These are phyloP conservation scores for Diabrotica undecimpunctata DNA, from an alignment of 1,140 invertebrate species.

Conservation along the genomic window DNA sequence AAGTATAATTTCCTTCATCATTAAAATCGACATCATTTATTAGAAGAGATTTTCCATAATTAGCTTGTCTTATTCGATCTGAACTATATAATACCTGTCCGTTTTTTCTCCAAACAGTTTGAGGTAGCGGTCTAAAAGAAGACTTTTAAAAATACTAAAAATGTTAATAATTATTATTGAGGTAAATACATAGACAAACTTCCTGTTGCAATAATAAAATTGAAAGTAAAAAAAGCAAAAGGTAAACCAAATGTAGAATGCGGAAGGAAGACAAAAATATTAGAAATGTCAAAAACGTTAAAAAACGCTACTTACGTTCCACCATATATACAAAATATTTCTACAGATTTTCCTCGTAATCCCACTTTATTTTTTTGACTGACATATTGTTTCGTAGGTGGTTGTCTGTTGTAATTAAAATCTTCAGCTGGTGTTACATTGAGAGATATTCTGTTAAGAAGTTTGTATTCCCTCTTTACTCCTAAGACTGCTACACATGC, in stretches of 20 bases:
- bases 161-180: too few relatives aligned
- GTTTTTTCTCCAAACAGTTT: constrained; percentile 82
- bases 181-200: too few relatives aligned
- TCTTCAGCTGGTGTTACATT: constrained; percentile 74
- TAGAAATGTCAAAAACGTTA: too few relatives aligned
- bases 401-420: constrained; percentile 71
- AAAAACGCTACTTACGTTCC: constrained; percentile 72
- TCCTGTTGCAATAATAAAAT: too few relatives aligned
- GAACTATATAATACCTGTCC: constrained; percentile 62
- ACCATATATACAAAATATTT: constrained; percentile 85
- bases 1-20: constrained; percentile 84
- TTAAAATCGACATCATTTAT: constrained; percentile 82
- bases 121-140: constrained; percentile 62
- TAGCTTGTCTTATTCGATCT: constrained; percentile 75
- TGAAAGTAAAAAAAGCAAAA: background rate
- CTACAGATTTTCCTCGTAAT: constrained; percentile 72
- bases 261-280: too few relatives aligned
- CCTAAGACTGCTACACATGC: constrained; percentile 84
- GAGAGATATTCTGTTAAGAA: constrained; percentile 78
- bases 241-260: too few relatives aligned
- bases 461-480: constrained; percentile 86
- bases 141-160: background rate
- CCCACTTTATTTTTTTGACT: constrained; percentile 83
- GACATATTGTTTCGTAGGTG: constrained; percentile 76
- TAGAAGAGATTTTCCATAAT: constrained; percentile 89